Conservation (phyloP, 2,888 invertebrate species). For the Pammene aurita region DNA sequence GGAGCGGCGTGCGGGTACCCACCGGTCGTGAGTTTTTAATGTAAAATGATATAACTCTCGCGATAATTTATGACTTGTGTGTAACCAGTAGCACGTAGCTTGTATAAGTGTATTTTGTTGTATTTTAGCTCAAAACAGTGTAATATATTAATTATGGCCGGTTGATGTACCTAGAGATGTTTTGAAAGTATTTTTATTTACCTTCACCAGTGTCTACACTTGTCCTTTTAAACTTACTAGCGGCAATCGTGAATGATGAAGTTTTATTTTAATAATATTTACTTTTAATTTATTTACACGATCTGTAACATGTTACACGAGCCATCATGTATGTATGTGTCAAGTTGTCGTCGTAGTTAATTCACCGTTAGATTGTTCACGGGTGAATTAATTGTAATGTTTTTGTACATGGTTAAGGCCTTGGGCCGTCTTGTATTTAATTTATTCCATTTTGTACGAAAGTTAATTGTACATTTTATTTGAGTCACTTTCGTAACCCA, state of each 20-base stretch:
- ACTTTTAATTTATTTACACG: conserved; percentile 29
- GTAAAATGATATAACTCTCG: conserved; percentile 44
- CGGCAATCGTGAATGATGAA: conserved; percentile 36
- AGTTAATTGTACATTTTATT: no score
- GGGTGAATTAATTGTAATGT: no score
- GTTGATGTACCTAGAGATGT: conserved; percentile 60
- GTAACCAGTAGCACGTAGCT: conserved; percentile 67
- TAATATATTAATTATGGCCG: conserved; percentile 67
- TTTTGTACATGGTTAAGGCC: no score
- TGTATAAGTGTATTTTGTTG: conserved; percentile 77
- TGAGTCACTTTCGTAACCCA: no score
- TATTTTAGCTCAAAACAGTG: conserved; percentile 68
- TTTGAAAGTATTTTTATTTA: conserved; percentile 59
- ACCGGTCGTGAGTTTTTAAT: conserved; percentile 28
- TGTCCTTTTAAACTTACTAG: conserved; percentile 46
- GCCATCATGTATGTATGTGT: background rate
- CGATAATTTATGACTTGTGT: conserved; percentile 64
- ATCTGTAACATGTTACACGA: conserved; percentile 2
- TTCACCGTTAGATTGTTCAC: background rate
- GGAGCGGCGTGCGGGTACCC: no score
- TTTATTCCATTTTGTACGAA: no score
- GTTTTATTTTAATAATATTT: conserved; percentile 43
- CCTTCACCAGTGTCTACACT: conserved; percentile 45
- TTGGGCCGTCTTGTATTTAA: no score
- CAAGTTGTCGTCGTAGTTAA: conserved; percentile 1